Evolutionary conservation across 2,797 vertebrate genomes (phyloP).

Genomic region (Enteromius afrohamiltoni): DNA sequence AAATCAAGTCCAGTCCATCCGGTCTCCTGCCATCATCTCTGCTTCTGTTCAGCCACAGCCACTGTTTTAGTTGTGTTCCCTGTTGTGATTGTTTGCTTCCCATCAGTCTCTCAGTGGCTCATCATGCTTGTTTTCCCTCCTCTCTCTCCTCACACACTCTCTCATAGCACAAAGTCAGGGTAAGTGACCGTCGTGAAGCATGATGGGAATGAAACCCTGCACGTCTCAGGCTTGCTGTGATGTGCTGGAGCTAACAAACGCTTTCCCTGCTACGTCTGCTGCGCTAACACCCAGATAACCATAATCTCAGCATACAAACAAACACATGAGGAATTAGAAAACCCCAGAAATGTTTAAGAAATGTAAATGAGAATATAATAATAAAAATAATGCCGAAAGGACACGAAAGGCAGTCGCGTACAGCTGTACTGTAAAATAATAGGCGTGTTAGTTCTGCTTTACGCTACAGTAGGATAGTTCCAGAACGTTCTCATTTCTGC

Average conservation of each 20-base stretch:
- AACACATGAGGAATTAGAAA: too few relatives aligned
- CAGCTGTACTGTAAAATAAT: too few relatives aligned
- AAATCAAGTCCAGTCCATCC: background rate
- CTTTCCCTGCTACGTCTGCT: background rate
- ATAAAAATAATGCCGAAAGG: too few relatives aligned
- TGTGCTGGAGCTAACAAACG: background rate
- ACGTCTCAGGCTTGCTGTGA: conserved; percentile 13
- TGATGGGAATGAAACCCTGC: conserved; percentile 1
- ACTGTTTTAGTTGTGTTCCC: background rate
- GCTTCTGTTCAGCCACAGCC: background rate
- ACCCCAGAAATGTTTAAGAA: too few relatives aligned
- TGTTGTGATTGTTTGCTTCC: conserved; percentile 2
- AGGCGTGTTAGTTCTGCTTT: too few relatives aligned
- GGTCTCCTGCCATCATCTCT: background rate
- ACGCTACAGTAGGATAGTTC: too few relatives aligned
- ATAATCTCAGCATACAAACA: too few relatives aligned
- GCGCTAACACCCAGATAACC: background rate
- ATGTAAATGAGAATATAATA: too few relatives aligned
- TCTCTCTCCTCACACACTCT: conserved; percentile 14
- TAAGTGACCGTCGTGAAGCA: conserved; percentile 26
- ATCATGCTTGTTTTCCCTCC: conserved; percentile 28
- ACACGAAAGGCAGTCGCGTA: too few relatives aligned
- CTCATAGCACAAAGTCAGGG: conserved; percentile 30
- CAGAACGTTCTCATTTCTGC: too few relatives aligned
- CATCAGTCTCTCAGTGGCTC: conserved; percentile 15